Evolutionary conservation across 35 echinoderm and acorn worm species (phyloP).

Genomic region (Amphiura filiformis): DNA sequence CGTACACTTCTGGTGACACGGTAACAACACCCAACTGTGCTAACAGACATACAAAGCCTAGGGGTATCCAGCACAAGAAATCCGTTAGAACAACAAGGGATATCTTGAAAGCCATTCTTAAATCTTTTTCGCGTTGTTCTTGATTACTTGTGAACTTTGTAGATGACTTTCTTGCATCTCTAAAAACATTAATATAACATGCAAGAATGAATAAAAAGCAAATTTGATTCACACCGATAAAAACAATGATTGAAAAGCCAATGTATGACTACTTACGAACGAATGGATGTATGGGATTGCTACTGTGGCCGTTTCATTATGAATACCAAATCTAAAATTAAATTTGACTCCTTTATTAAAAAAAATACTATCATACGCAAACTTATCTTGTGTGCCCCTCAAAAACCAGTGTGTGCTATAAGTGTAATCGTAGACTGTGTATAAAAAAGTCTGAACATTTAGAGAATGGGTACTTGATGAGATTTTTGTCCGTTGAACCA

Average conservation of each 20-base stretch:
- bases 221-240: constrained; percentile 22
- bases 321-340: too few relatives aligned
- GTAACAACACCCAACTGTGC: constrained; percentile 18
- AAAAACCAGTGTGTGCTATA: too few relatives aligned
- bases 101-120: constrained; percentile 52
- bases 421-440: too few relatives aligned
- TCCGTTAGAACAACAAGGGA: constrained; percentile 38
- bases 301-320: too few relatives aligned
- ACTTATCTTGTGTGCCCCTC: too few relatives aligned
- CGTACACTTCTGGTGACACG: constrained; percentile 35
- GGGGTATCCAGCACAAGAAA: constrained; percentile 50
- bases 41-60: constrained; percentile 56
- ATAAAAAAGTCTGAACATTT: too few relatives aligned
- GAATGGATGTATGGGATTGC: too few relatives aligned
- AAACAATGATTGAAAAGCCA: constrained; percentile 24
- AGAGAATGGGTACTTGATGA: too few relatives aligned
- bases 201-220: constrained; percentile 21
- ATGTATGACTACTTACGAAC: not conserved
- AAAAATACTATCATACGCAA: too few relatives aligned
- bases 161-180: not conserved
- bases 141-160: constrained; percentile 6
- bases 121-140: constrained; percentile 16
- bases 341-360: too few relatives aligned
- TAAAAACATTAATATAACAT: constrained; percentile 34
- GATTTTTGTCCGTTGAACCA: too few relatives aligned